phyloP scores from a whole-genome alignment of 2,113 vertebrate genomes.

The Nicator chloris region DNA sequence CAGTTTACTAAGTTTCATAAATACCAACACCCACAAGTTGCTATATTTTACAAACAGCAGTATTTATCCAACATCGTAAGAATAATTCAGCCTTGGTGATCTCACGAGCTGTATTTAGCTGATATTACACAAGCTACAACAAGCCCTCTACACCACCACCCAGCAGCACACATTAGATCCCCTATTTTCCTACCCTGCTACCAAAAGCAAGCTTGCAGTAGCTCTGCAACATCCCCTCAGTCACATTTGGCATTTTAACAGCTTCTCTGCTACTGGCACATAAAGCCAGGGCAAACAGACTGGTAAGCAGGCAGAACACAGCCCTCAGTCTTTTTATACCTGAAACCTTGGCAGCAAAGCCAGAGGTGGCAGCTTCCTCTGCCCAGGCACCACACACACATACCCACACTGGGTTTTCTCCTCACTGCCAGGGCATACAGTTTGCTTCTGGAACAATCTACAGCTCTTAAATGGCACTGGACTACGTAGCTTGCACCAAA shows the following conservation, averaged over 20 bases:
- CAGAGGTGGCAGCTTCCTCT: background rate
- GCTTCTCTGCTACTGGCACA: background rate
- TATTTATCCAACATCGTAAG: background rate
- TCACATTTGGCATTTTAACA: background rate
- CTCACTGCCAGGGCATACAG: background rate
- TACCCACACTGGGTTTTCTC: accelerated
- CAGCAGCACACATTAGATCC: background rate
- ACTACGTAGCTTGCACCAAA: accelerated
- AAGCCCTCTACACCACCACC: background rate
- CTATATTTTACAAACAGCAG: background rate
- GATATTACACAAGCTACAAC: background rate
- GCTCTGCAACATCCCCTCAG: background rate
- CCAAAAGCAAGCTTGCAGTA: background rate
- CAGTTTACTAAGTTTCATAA: background rate
- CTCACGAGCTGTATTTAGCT: background rate
- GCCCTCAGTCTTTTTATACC: background rate
- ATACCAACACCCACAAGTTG: background rate
- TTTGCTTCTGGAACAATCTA: background rate
- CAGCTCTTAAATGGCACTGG: background rate
- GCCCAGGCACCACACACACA: background rate
- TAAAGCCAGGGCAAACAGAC: background rate
- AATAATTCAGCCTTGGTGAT: background rate
- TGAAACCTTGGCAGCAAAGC: background rate
- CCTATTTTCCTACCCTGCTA: background rate
- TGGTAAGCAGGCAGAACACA: background rate